Evolutionary conservation across 2,888 invertebrate genomes (phyloP).

Genomic region (Chironomus riparius): DNA sequence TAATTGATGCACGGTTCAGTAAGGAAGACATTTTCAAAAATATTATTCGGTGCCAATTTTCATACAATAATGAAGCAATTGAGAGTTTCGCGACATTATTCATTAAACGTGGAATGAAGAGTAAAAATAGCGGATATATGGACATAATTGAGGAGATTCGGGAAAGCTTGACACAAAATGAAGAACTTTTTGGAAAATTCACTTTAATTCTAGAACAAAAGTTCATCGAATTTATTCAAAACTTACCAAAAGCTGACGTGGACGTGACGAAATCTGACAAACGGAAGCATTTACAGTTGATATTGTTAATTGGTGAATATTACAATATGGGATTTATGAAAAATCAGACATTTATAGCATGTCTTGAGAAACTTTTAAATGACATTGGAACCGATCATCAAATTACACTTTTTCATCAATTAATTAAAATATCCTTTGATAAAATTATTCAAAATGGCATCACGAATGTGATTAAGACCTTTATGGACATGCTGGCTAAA

Average conservation of each 20-base stretch:
- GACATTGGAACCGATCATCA: background rate
- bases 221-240: background rate
- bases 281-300: background rate
- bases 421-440: background rate
- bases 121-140: background rate
- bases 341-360: background rate
- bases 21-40: background rate
- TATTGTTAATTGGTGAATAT: background rate
- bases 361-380: background rate
- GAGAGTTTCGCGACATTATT: background rate
- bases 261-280: background rate
- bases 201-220: background rate
- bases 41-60: background rate
- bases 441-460: background rate
- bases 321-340: background rate
- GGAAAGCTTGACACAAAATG: background rate
- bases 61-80: background rate
- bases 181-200: background rate
- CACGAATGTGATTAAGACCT: background rate
- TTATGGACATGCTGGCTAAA: background rate
- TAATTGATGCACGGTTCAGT: background rate
- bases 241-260: background rate
- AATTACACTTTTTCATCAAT: background rate
- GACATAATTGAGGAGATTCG: background rate
- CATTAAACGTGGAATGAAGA: background rate